Conservation (phyloP, 2,888 invertebrate species). For the Idaea aversata region DNA sequence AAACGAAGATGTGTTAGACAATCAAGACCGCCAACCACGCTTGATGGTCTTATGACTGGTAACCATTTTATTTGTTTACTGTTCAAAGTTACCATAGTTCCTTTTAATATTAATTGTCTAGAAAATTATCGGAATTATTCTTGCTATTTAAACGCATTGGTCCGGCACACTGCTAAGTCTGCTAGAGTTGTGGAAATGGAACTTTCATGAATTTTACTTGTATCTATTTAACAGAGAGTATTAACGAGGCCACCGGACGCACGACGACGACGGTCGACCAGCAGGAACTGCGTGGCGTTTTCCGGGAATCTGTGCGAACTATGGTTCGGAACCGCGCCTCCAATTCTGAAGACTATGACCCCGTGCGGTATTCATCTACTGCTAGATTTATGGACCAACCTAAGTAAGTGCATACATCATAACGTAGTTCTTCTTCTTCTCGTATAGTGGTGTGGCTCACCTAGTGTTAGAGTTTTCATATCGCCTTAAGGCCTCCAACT, state of each 20-base stretch:
- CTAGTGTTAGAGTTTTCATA: no score
- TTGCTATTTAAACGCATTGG: no score
- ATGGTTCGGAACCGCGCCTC: constrained; percentile 46
- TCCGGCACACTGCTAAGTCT: no score
- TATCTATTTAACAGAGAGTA: constrained; percentile 40
- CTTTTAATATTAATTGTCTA: no score
- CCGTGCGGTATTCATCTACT: constrained; percentile 42
- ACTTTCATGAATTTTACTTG: no score
- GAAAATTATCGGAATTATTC: no score
- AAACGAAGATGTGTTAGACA: constrained; percentile 86
- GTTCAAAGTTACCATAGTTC: not conserved
- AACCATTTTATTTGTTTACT: constrained; percentile 10
- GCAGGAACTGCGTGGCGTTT: constrained; percentile 40
- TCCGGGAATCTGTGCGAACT: constrained; percentile 56
- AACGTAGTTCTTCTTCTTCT: not conserved
- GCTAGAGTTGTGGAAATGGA: no score
- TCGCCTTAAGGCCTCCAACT: not conserved
- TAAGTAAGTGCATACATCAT: constrained; percentile 24
- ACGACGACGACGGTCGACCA: constrained; percentile 28
- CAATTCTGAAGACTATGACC: constrained; percentile 49
- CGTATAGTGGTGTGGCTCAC: no score
- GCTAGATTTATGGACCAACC: constrained; percentile 45
- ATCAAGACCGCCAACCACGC: constrained; percentile 48
- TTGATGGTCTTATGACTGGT: constrained; percentile 58
- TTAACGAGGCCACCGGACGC: constrained; percentile 42